Evolutionary conservation across 2,113 vertebrate species (phyloP).

Genomic region (Naja naja): DNA sequence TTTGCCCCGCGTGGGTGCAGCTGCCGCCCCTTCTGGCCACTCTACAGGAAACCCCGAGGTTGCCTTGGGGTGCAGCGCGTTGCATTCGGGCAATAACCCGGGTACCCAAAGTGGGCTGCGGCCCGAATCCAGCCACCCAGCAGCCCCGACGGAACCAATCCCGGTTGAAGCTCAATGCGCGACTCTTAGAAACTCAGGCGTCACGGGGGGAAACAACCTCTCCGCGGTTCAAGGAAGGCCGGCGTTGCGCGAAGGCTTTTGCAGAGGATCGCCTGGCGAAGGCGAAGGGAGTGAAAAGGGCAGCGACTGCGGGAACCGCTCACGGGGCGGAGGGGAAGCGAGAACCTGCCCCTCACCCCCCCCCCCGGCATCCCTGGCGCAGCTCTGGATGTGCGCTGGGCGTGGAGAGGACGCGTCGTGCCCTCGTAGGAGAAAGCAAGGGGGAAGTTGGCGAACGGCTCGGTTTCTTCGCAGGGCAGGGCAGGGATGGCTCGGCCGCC

Average conservation of each 20-base stretch:
- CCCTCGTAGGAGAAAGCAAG: not conserved
- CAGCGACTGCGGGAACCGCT: not conserved
- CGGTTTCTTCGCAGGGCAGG: no score
- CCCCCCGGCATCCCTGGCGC: not conserved
- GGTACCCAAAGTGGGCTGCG: not conserved
- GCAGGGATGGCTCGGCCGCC: not conserved
- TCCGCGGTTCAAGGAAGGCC: not conserved
- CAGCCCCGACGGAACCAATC: not conserved
- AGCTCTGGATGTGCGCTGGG: not conserved
- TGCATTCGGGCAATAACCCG: not conserved
- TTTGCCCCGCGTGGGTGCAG: not conserved
- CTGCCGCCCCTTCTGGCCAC: not conserved
- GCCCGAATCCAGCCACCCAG: not conserved
- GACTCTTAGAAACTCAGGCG: not conserved
- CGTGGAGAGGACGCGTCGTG: not conserved
- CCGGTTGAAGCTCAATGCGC: not conserved
- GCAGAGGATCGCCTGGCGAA: not conserved
- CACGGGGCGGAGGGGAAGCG: not conserved
- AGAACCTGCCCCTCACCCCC: no score
- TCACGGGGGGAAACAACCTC: accelerated
- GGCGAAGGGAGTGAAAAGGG: not conserved
- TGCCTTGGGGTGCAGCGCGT: not conserved
- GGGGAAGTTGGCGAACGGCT: not conserved
- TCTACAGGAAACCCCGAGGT: not conserved
- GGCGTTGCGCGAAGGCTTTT: not conserved